Evolutionary conservation across 2,113 vertebrate species (phyloP), one percentile per base, ranked within the genome.

Genomic region (Leptobrachium ailaonicum): DNA sequence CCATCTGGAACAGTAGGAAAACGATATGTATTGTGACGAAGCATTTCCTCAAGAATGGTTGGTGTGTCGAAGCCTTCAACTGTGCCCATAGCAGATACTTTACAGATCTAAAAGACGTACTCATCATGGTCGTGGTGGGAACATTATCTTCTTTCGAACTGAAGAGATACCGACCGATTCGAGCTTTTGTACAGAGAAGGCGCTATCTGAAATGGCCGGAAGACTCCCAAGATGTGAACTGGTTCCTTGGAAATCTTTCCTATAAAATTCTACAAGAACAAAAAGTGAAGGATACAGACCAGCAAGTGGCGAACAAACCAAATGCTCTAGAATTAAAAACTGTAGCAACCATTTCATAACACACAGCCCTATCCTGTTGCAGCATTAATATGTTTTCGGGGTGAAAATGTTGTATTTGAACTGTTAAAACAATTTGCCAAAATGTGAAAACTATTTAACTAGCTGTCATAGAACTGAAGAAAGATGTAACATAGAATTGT

Each of bases 21-120:
- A 93, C 93, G 0, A 76, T 98, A 2, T 98, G 95, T 13, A 44
- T 98, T 0, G 92, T 98, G 82, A 96, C 95, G 80, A 93, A 88
- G 64, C 89, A 94, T 42, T 98, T 99, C 82, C 92, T 98, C 1
- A 91, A 90, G 73, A 96, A 98, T 0, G 95, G 95, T 1, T 98
- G 97, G 96, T 98, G 96, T 71, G 86, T 98, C 12, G 95, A 98
- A 88, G 95, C 94, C 32, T 98, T 98, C 83, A 89, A 88, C 76
- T 86, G 95, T 0, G 93, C 96, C n/a, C 95, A 94, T 85, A 89
- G 90, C 63, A 88, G 92, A 76, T 93, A 93, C 80, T 85, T 94
- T 1, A 87, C 88, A 12, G 92, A 96, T 54, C 83, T 95, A 41
- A 91, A 73, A 0, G 87, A 94, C 0, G 44, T 91, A 43, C 90